Percentiles rank a stretch among this genome's conserved stretches.
Conservation (phyloP, 2,797 vertebrate genomes). For the Thunnus albacares region DNA sequence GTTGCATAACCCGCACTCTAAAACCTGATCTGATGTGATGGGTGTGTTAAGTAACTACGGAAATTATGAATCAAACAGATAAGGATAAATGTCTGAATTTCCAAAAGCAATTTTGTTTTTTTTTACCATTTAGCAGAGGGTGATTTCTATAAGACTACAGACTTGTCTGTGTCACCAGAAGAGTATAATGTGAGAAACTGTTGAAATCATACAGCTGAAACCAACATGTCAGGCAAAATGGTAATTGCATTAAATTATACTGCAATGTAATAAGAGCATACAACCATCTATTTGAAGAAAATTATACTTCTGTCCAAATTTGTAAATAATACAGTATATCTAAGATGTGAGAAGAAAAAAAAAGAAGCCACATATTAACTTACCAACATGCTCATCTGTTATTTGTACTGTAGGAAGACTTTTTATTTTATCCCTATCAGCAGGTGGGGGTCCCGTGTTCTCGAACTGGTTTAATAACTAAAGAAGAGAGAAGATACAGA, state of each 20-base stretch:
- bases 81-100: not conserved
- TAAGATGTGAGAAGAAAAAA: not conserved
- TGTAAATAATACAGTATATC: not conserved
- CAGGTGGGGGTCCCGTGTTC: constrained; percentile 97
- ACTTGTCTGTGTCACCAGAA: not conserved
- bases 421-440: constrained; percentile 97
- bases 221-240: not conserved
- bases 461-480: constrained; percentile 99
- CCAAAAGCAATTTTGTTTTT: not conserved
- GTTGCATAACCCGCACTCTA: not conserved
- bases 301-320: not conserved
- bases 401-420: constrained; percentile 94
- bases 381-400: constrained; percentile 95
- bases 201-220: not conserved
- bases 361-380: constrained; percentile 51
- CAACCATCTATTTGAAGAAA: not conserved
- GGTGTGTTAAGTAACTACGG: not conserved
- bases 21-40: not conserved
- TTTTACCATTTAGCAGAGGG: not conserved
- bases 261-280: not conserved
- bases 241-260: not conserved
- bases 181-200: not conserved
- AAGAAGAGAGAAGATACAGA: constrained; percentile 5
- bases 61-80: not conserved
- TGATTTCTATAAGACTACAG: not conserved